Base-by-base conservation (phyloP, 2,113 vertebrate species). In the Austrofundulus limnaeus region DNA sequence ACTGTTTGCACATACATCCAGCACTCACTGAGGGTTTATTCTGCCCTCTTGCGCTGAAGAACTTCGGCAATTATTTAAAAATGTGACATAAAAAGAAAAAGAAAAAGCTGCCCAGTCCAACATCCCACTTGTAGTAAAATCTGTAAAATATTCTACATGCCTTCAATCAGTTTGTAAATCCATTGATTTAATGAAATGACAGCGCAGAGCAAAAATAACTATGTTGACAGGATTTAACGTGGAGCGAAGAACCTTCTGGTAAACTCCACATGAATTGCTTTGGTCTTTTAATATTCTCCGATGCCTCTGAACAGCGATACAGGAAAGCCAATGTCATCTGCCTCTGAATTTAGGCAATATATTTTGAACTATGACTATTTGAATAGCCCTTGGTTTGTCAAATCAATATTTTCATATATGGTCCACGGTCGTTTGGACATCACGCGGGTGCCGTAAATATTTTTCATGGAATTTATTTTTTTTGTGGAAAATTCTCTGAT, bases 331-430 rank as follows among this genome's bases (percentile, higher is more conserved):
- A 61, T 61, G 72, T 73, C 78, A 63, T 42, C 66, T 39, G 56
- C 66, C 54, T 74, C 72, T 50, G 70, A 58, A 72, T 78, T 66
- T 64, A 62, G 66, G 62, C 78, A 57, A 86, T 85, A 61, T 38
- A 66, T 78, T 80, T 66, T 67, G 58, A 64, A 63, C 60, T 45
- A 67, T 61, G 82, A 67, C 70, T 61, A 81, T 82, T 68, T 77
- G 72, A 85, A 82, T 73, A 61, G 77, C 66, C 52, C 17, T 75
- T 80, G 81, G 72, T 84, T 85, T 80, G 61, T 63, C 60, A 49
- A 70, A 87, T 89, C 84, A 79, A 87, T 87, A 82, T 82, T 75
- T 85, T 82, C 82, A 82, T 81, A 81, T 57, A 54, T 52, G 73
- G 68, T 65, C 70, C 48, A 65, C 16, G 43, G 41, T 70, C 64